These are phyloP conservation scores for Berghia stephanieae DNA, from an alignment of 1,140 invertebrate species.

Conservation along the genomic window DNA sequence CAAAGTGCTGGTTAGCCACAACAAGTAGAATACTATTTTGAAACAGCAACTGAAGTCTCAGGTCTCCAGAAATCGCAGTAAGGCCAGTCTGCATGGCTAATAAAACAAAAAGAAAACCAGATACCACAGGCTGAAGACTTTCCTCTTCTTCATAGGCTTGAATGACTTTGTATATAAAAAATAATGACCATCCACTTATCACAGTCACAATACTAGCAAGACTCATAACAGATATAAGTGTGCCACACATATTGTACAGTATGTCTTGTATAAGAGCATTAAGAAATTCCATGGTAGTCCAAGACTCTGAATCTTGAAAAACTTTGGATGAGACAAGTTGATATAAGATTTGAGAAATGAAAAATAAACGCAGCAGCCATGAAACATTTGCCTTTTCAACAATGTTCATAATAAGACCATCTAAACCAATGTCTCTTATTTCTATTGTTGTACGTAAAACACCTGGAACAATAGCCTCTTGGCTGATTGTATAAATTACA, in stretches of 20 bases:
- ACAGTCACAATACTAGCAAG: constrained; percentile 28
- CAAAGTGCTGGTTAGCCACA: constrained; percentile 30
- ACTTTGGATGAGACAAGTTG: neutral
- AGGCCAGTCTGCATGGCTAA: constrained; percentile 33
- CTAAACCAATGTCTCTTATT: constrained; percentile 24
- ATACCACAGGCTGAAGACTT: constrained; percentile 28
- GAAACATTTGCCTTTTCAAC: constrained; percentile 28
- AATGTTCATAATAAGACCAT: constrained; percentile 21
- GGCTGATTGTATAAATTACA: neutral
- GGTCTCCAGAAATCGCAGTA: constrained; percentile 20
- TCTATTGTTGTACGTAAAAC: neutral
- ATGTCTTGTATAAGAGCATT: constrained; percentile 10
- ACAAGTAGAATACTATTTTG: constrained; percentile 27
- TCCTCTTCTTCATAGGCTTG: constrained; percentile 29
- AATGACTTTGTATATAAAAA: constrained; percentile 12
- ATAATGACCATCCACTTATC: constrained; percentile 15
- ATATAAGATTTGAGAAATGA: constrained; percentile 18
- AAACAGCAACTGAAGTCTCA: constrained; percentile 24
- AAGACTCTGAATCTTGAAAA: neutral
- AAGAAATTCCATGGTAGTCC: neutral
- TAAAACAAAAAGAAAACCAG: constrained; percentile 30
- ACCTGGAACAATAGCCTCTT: neutral
- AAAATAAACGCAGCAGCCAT: constrained; percentile 24
- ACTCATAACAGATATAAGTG: constrained; percentile 30
- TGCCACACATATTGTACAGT: constrained; percentile 19